Conservation (phyloP, 1,140 invertebrate genomes). For the Drosophila eugracilis region DNA sequence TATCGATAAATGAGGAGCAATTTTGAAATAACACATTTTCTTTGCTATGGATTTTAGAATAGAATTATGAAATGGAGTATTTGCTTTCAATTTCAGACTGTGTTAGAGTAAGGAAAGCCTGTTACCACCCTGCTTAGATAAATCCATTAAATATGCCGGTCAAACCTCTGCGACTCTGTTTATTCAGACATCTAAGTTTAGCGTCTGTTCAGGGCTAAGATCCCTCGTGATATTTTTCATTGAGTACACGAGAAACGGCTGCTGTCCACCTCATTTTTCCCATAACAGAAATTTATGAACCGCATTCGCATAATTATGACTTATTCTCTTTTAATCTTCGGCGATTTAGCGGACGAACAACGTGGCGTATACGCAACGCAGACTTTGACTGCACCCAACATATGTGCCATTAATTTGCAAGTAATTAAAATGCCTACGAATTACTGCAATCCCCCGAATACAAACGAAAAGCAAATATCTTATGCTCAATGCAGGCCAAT, state of each 20-base stretch:
- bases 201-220: constrained; percentile 45
- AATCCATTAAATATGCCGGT: constrained; percentile 23
- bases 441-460: constrained; percentile 57
- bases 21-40: neutral
- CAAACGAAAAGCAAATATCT: constrained; percentile 33
- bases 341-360: constrained; percentile 11
- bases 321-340: constrained; percentile 41
- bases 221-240: constrained; percentile 52
- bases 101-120: too few species aligned
- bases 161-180: constrained; percentile 29
- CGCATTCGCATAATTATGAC: constrained; percentile 62
- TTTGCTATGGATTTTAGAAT: neutral
- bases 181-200: constrained; percentile 42
- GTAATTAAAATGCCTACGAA: constrained; percentile 74
- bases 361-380: constrained; percentile 61
- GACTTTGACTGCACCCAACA: constrained; percentile 30
- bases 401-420: constrained; percentile 70
- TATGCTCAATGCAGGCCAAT: constrained; percentile 40
- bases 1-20: neutral
- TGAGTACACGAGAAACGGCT: constrained; percentile 33
- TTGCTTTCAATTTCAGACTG: too few species aligned
- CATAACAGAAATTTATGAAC: constrained; percentile 46
- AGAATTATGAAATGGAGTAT: too few species aligned
- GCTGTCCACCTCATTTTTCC: neutral
- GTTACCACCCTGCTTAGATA: constrained; percentile 2